Percentiles rank a stretch among this genome's conserved stretches.
Conservation (phyloP, 2,797 vertebrate genomes). For the Gorsachius magnificus region DNA sequence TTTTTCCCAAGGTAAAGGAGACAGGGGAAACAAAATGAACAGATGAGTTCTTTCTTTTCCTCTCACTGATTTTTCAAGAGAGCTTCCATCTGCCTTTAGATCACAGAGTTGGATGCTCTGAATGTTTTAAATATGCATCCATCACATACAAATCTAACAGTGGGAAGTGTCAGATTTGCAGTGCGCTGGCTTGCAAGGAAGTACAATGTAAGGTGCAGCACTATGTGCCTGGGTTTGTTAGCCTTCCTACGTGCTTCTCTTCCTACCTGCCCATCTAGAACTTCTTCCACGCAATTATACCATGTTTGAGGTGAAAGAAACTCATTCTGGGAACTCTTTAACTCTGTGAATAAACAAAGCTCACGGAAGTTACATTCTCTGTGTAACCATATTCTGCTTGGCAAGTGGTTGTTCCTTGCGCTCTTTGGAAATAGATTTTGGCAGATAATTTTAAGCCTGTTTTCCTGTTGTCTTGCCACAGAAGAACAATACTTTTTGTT, state of each 20-base stretch:
- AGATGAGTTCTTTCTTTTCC: neutral
- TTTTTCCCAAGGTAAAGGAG: slow-evolving; percentile 91
- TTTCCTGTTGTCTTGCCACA: neutral
- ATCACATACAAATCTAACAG: neutral
- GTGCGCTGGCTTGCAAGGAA: neutral
- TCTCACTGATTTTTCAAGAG: neutral
- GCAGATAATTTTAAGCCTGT: neutral
- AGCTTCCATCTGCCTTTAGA: neutral
- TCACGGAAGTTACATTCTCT: neutral
- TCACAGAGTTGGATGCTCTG: neutral
- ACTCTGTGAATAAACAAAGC: neutral
- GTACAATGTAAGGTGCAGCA: neutral
- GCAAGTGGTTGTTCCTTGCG: neutral
- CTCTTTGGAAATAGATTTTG: neutral
- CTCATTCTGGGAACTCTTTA: neutral
- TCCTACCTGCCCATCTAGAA: neutral
- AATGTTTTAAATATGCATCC: neutral
- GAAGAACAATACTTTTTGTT: neutral
- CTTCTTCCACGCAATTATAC: neutral
- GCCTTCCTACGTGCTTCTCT: neutral
- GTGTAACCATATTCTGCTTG: neutral
- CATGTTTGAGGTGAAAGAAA: neutral
- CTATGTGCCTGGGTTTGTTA: neutral
- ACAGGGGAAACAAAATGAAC: neutral
- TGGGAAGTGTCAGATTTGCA: neutral